Evolutionary conservation across 1,140 invertebrate species (phyloP).

Genomic region (Euura saliciscinereae): DNA sequence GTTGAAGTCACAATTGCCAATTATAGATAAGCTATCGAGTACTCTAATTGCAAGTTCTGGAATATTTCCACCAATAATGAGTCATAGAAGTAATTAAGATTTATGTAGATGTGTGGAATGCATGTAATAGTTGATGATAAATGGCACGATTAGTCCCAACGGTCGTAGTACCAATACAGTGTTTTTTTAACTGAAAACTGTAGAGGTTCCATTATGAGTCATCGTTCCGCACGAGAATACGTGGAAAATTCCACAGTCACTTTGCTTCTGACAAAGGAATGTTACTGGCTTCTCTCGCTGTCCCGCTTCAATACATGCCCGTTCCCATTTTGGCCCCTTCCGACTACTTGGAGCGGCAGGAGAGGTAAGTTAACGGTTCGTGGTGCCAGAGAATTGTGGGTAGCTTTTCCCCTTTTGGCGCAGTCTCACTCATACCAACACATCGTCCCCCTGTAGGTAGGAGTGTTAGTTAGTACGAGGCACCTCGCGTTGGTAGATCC

Average conservation of each 20-base stretch:
- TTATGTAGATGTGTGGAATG: too few relatives aligned
- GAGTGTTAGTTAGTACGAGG: not conserved
- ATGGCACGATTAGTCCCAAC: too few relatives aligned
- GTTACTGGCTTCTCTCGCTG: constrained; percentile 2
- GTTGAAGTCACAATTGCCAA: too few relatives aligned
- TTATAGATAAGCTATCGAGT: too few relatives aligned
- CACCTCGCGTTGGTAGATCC: not conserved
- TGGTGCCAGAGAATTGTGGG: not conserved
- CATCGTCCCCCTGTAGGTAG: not conserved
- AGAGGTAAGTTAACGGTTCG: constrained; percentile 6
- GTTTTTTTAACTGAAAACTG: too few relatives aligned
- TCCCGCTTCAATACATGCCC: not conserved
- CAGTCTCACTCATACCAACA: not conserved
- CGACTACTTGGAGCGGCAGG: not conserved
- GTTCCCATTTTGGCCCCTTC: constrained; percentile 1
- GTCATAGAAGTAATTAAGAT: too few relatives aligned
- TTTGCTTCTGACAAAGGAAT: not conserved
- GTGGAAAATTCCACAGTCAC: not conserved
- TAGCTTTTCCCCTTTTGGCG: not conserved
- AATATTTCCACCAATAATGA: too few relatives aligned
- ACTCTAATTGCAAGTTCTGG: too few relatives aligned
- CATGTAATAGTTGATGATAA: too few relatives aligned
- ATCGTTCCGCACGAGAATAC: not conserved
- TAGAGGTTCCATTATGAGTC: too few relatives aligned
- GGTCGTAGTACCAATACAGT: too few relatives aligned